Evolutionary conservation across 2,113 vertebrate genomes (phyloP).

Genomic region (Pristiophorus japonicus): DNA sequence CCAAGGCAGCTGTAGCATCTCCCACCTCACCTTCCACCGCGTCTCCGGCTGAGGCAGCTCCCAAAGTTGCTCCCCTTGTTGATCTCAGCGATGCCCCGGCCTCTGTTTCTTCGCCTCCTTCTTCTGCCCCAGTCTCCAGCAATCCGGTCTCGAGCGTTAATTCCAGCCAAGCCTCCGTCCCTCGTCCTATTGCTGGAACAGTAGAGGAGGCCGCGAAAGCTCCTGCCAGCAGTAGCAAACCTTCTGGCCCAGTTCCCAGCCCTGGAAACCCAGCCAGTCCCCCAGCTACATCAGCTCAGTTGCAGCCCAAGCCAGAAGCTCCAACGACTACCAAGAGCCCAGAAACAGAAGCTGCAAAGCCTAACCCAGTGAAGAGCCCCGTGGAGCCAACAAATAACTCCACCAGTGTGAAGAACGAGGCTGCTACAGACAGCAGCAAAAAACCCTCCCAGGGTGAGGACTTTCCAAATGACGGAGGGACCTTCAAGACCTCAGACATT

Average conservation of each 20-base stretch:
- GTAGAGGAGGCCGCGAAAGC: slow-evolving; percentile 52
- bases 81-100: slow-evolving; percentile 72
- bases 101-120: slow-evolving; percentile 39
- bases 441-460: slow-evolving; percentile 75
- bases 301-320: slow-evolving; percentile 57
- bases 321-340: slow-evolving; percentile 55
- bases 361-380: slow-evolving; percentile 58
- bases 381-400: slow-evolving; percentile 56
- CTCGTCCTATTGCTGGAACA: slow-evolving; percentile 51
- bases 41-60: slow-evolving; percentile 50
- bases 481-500: slow-evolving; percentile 81
- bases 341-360: slow-evolving; percentile 64
- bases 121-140: slow-evolving; percentile 48
- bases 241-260: slow-evolving; percentile 45
- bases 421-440: slow-evolving; percentile 58
- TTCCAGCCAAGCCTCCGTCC: slow-evolving; percentile 59
- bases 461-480: slow-evolving; percentile 86
- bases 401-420: slow-evolving; percentile 64
- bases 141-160: slow-evolving; percentile 55
- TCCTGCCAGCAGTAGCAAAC: slow-evolving; percentile 49
- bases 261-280: slow-evolving; percentile 52
- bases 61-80: slow-evolving; percentile 75
- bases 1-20: slow-evolving; percentile 53
- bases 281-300: slow-evolving; percentile 52
- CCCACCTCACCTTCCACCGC: slow-evolving; percentile 56